phyloP scores from a whole-genome alignment of 2,113 vertebrate genomes.

The Sebastes schlegelii region DNA sequence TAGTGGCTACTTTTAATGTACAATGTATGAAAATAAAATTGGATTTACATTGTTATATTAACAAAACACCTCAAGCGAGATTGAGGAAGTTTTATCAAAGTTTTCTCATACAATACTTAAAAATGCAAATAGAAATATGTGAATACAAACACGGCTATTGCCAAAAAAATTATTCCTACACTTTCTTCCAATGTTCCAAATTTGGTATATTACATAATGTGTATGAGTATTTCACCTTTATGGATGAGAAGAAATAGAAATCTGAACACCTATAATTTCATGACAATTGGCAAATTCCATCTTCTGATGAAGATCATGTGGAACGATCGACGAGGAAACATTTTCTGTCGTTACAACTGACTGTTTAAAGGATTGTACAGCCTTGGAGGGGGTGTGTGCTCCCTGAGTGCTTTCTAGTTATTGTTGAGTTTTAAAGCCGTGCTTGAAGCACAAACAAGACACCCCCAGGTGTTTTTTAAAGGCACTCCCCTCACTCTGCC shows the following conservation, averaged over 20 bases:
- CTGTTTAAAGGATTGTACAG: neutral
- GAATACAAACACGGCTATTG: too few relatives aligned
- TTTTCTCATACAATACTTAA: too few relatives aligned
- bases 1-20: too few relatives aligned
- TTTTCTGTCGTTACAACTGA: neutral
- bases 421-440: conserved; percentile 33
- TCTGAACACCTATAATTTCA: neutral
- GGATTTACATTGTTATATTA: too few relatives aligned
- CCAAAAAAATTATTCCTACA: neutral
- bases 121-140: too few relatives aligned
- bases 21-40: too few relatives aligned
- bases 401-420: conserved; percentile 23
- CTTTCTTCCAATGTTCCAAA: neutral
- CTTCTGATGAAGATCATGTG: neutral
- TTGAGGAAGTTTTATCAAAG: too few relatives aligned
- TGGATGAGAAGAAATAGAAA: neutral
- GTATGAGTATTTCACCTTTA: neutral
- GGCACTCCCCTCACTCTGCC: conserved; percentile 38
- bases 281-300: neutral
- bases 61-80: too few relatives aligned
- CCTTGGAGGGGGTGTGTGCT: conserved; percentile 4
- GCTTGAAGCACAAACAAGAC: conserved; percentile 57
- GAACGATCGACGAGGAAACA: neutral
- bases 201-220: neutral
- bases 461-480: conserved; percentile 43